These are phyloP conservation scores for Physella acuta DNA, from an alignment of 1,140 invertebrate genomes.

Conservation along the genomic window DNA sequence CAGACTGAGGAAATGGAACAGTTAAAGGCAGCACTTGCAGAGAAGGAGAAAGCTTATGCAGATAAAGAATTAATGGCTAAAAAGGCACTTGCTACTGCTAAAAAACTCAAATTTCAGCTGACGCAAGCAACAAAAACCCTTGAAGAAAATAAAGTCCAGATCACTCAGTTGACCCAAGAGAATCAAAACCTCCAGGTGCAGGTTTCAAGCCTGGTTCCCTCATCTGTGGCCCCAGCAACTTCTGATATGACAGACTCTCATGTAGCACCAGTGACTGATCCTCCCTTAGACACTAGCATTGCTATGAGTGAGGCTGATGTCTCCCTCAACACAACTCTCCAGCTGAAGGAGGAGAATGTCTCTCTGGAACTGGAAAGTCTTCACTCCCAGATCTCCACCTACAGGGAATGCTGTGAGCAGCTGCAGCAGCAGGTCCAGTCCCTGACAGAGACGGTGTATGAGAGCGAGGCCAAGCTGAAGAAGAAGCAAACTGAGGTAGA, in stretches of 20 bases:
- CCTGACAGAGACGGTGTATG: constrained; percentile 33
- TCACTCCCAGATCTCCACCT: constrained; percentile 30
- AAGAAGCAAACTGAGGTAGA: constrained; percentile 24
- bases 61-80: constrained; percentile 47
- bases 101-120: constrained; percentile 52
- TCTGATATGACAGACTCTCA: neutral
- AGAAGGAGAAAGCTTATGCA: constrained; percentile 32
- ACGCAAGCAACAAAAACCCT: constrained; percentile 26
- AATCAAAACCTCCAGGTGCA: constrained; percentile 24
- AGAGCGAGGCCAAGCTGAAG: constrained; percentile 25
- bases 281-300: neutral
- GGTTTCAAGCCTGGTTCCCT: neutral
- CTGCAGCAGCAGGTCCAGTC: constrained; percentile 41
- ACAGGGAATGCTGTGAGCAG: constrained; percentile 39
- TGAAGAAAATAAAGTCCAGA: constrained; percentile 20
- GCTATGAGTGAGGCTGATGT: neutral
- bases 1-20: constrained; percentile 27
- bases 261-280: neutral
- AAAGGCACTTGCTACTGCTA: constrained; percentile 52
- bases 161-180: constrained; percentile 23
- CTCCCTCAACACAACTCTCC: neutral
- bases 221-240: neutral
- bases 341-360: neutral
- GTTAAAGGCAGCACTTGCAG: constrained; percentile 27
- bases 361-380: constrained; percentile 26